These are phyloP conservation scores for Cheilosia vulpina DNA, from an alignment of 2,888 invertebrate species.

Conservation along the genomic window DNA sequence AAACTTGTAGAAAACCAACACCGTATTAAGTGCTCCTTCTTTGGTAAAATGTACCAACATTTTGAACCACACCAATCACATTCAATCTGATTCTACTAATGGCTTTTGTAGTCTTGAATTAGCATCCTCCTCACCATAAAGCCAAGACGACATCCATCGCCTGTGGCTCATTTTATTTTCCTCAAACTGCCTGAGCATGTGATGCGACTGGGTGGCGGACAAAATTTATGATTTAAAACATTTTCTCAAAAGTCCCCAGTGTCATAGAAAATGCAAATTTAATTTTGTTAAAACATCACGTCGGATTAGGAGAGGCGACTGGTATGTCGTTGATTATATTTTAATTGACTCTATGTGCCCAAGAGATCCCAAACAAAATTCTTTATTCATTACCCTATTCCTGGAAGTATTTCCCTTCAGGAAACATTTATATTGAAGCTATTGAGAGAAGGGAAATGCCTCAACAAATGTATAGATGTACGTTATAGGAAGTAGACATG, in stretches of 20 bases:
- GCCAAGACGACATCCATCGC: no score
- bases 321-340: neutral
- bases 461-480: neutral
- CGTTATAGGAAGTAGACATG: neutral
- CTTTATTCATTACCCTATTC: constrained; percentile 1
- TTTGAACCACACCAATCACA: no score
- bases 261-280: constrained; percentile 36
- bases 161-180: no score
- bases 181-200: no score
- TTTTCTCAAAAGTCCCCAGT: neutral
- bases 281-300: constrained; percentile 16
- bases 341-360: neutral
- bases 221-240: neutral
- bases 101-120: no score
- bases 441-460: neutral
- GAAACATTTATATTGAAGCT: neutral
- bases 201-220: neutral
- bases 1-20: no score
- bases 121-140: no score
- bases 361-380: neutral
- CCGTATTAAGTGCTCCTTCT: no score
- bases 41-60: no score
- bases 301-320: neutral
- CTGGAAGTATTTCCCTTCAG: neutral
- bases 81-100: no score